Evolutionary conservation across 2,113 vertebrate genomes (phyloP), one percentile per base, ranked within the genome.

Genomic region (Carlito syrichta): DNA sequence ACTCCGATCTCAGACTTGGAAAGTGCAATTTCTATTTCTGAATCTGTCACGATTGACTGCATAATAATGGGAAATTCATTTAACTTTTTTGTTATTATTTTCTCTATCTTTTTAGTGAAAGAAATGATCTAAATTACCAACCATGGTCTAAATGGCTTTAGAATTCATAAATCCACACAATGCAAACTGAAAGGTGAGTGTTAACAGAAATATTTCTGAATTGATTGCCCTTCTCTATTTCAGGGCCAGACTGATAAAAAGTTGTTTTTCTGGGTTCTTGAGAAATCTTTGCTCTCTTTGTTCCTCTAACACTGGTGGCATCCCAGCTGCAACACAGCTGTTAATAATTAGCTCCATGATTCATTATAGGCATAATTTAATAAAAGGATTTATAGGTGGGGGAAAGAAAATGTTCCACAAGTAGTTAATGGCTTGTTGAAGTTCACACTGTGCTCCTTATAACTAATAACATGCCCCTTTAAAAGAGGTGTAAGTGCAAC

Each of bases 271-370:
- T 50, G 63, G 32, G 71, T 69, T 58, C 32, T 58, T 71, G 23
- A 85, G 66, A 71, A 94, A 30, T 77, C 30, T 25, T 58, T 85
- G 11, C 9, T 89, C 27, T 63, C 9, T 78, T 71, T 86, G 54
- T 89, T 91, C 68, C n/a, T 40, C n/a, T 95, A 71, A n/a, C 2
- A 87, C 7, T 16, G 94, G 38, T 79, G 73, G 8, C 8, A 7
- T 35, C 16, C 9, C 63, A 93, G 56, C 63, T 93, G 63, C 43
- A 68, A 35, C n/a, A 32, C 56, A 95, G 76, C 32, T 87, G 7
- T 14, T 91, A 94, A 90, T 88, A 89, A 97, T 96, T 90, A 92
- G 35, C 20, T 86, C 17, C 32, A 85, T 77, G 20, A 90, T 94
- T 87, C 56, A 81, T 93, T 84, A 92, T 40, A 73, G n/a, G 22